Evolutionary conservation across 2,113 vertebrate species (phyloP), one percentile per base, ranked within the genome.

Genomic region (Chascanopsetta lugubris): DNA sequence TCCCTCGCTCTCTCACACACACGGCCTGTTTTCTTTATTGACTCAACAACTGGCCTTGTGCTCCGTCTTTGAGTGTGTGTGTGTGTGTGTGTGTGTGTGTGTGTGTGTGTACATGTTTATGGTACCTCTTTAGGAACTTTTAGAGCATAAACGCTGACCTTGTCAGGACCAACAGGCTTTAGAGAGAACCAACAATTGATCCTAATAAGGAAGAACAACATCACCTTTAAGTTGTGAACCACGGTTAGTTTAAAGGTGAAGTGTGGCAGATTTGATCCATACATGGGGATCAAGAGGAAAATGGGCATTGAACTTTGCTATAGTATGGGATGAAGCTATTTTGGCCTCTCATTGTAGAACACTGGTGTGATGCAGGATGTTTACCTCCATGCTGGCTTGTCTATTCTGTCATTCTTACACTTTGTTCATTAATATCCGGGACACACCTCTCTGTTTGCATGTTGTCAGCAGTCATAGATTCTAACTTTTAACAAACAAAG

Each of bases 1-100:
- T 84, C 79, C 66, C 64, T 78, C 58, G 8, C 67, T 72, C 76
- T 63, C 70, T 72, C 76, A 61, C 70, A 15, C 61, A 61, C 17
- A 22, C 56, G 15, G 75, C 49, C 85, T 69, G 67, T 67, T 84
- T 72, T 85, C 77, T 83, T 76, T 88, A 80, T 84, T 87, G 77
- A 87, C 87, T 88, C 80, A 43, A 83, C 73, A 72, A 84, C 81
- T 67, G 82, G 69, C 69, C 67, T 84, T 69, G 68, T 59, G 77
- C 75, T 85, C 30, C 2, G 25, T 59, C 69, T 54, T 51, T 2
- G 4, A 45, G 38, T 10, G 50, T 49, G 30, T 26, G 64, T 40
- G 24, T 43, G 46, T 57, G 45, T 24, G 66, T 42, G 24, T 38
- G 48, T 58, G 40, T 27, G 12, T 29, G 32, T n/a, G 59, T 51